Evolutionary conservation across 1,140 invertebrate species (phyloP).

Genomic region (Brachionus sp.): DNA sequence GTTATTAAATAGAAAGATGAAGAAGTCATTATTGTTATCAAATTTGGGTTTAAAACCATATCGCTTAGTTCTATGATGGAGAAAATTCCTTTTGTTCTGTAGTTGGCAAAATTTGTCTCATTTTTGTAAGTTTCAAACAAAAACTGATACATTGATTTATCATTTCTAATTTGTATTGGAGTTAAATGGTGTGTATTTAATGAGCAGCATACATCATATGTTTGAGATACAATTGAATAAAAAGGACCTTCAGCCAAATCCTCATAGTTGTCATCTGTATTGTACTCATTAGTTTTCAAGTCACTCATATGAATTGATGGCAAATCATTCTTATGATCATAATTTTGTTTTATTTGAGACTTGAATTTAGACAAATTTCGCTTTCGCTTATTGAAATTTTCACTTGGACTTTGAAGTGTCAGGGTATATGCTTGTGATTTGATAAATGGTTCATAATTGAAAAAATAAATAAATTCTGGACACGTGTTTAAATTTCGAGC

Average conservation of each 20-base stretch:
- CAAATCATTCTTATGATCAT: not conserved
- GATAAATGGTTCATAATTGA: slow-evolving; percentile 32
- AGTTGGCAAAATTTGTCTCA: not conserved
- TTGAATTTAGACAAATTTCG: not conserved
- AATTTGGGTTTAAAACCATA: not conserved
- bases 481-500: not conserved
- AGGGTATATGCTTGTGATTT: not conserved
- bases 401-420: not conserved
- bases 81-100: slow-evolving; percentile 28
- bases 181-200: not conserved
- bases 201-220: slow-evolving; percentile 29
- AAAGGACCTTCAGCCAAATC: slow-evolving; percentile 11
- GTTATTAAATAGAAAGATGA: slow-evolving; percentile 29
- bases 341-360: slow-evolving; percentile 32
- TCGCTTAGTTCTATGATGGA: slow-evolving; percentile 1
- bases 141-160: not conserved
- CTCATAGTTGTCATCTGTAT: not conserved
- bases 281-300: not conserved
- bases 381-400: slow-evolving; percentile 3
- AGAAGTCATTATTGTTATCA: not conserved
- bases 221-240: not conserved
- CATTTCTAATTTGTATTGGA: not conserved
- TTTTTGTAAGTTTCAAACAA: not conserved
- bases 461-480: slow-evolving; percentile 33
- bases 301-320: not conserved